Evolutionary conservation across 92 coral and sea anemone species (phyloP).

Genomic region (Parazoanthus atlanticus): DNA sequence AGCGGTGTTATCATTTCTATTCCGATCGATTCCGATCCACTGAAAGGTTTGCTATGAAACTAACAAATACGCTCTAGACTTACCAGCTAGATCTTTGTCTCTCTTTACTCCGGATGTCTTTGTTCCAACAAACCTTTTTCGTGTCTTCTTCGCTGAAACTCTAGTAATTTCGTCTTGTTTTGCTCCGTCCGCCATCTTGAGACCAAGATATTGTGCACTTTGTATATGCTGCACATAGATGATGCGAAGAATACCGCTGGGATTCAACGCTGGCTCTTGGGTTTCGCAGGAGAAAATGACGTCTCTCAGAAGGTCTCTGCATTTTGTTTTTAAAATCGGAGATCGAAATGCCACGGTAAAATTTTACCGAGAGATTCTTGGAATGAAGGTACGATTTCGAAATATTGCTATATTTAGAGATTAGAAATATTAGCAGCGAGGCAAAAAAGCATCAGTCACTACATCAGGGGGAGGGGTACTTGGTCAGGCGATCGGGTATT

Average conservation of each 20-base stretch:
- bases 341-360: slow-evolving; percentile 84
- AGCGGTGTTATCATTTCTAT: too few species aligned
- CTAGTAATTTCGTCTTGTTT: slow-evolving; percentile 3
- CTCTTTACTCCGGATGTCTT: slow-evolving; percentile 58
- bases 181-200: slow-evolving; percentile 68
- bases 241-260: slow-evolving; percentile 18
- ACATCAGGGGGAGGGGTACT: too few species aligned
- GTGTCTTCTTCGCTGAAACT: slow-evolving; percentile 74
- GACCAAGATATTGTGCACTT: neutral
- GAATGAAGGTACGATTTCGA: slow-evolving; percentile 82
- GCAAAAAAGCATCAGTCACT: neutral
- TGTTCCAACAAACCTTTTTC: slow-evolving; percentile 89
- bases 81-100: slow-evolving; percentile 56
- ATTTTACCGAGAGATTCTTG: slow-evolving; percentile 91
- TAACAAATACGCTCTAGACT: neutral
- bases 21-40: too few species aligned
- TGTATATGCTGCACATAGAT: slow-evolving; percentile 12
- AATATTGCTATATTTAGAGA: neutral
- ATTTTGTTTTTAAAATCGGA: slow-evolving; percentile 93
- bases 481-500: too few species aligned
- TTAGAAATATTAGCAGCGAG: neutral
- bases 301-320: slow-evolving; percentile 69
- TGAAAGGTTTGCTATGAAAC: too few species aligned
- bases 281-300: slow-evolving; percentile 4
- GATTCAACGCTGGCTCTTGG: neutral